Percentiles rank a stretch among this genome's conserved stretches.
Evolutionary conservation across 2,888 invertebrate genomes (phyloP).

Genomic region (Sphinx pinastri): DNA sequence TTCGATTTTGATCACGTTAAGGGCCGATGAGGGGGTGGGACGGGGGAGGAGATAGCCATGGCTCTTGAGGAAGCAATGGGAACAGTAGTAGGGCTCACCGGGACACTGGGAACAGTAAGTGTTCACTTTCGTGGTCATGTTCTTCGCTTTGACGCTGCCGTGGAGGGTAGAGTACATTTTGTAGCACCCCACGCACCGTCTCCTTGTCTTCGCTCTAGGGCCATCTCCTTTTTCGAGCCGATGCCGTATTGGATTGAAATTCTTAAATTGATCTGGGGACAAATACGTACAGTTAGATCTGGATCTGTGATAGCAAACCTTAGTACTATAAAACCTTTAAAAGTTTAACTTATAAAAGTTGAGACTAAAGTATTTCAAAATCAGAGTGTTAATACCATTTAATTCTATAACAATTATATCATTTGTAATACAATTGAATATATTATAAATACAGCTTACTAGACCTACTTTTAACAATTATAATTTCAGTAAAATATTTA

Average conservation of each 20-base stretch:
- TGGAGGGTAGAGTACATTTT: constrained; percentile 39
- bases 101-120: constrained; percentile 44
- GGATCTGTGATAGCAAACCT: neutral
- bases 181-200: constrained; percentile 45
- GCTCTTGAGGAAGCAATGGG: constrained; percentile 37
- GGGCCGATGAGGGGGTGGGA: neutral
- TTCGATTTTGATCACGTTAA: constrained; percentile 24
- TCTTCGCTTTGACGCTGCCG: constrained; percentile 42
- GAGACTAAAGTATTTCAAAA: neutral
- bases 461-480: neutral
- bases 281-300: constrained; percentile 10
- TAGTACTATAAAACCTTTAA: neutral
- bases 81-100: constrained; percentile 39
- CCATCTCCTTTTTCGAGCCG: constrained; percentile 38
- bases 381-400: neutral
- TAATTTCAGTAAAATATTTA: neutral
- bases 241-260: constrained; percentile 34
- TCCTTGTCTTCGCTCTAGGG: constrained; percentile 30
- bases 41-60: constrained; percentile 28
- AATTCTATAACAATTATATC: neutral
- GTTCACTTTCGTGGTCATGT: constrained; percentile 37
- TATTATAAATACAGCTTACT: neutral
- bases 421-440: neutral
- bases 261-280: constrained; percentile 29
- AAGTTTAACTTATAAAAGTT: neutral